Evolutionary conservation across 2,888 invertebrate species (phyloP), one percentile per base, ranked within the genome.

Genomic region (Dascillus cervinus): DNA sequence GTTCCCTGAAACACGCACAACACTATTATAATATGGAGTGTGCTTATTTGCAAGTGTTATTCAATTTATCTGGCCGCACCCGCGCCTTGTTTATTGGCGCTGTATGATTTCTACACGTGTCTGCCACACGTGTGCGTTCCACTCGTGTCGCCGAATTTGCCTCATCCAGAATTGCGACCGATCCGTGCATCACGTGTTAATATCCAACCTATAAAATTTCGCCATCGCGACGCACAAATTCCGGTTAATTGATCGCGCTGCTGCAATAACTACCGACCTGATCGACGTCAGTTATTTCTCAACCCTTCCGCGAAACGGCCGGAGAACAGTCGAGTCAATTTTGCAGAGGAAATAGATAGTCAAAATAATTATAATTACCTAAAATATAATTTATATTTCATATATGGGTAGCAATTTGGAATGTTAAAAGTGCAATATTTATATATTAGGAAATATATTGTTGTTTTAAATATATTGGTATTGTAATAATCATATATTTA

Each of bases 41-140:
- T 59, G 63, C 65, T 65, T 65, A 65, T 64, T 63, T 62, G 64
- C 66, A 66, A 66, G 63, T 65, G 66, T 64, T 60, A 62, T 60
- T 63, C 63, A 63, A 66, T 65, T 65, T 66, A 66, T 65, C 62
- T 58, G 60, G 58, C 59, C 61, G 56, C 60, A 62, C 60, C 57
- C 58, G 55, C 56, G 56, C 56, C 50, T 60, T 61, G 63, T 62
- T 64, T 64, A 64, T 64, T 58, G 60, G 59, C 52, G 46, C 52
- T 45, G 57, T 59, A 61, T 60, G 62, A 61, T 62, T 60, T 56
- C 60, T 60, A 56, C 60, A 60, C 60, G 59, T 60, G 58, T 58
- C 58, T 55, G 43, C 34, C 48, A 52, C 62, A 60, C 60, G 59
- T 60, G 62, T 54, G 52, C 39, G 33, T 32, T 37, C 36, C 40